Percentiles rank a stretch among this genome's conserved stretches.
phyloP scores from a whole-genome alignment of 2,797 vertebrate species.

The Artibeus jamaicensis region DNA sequence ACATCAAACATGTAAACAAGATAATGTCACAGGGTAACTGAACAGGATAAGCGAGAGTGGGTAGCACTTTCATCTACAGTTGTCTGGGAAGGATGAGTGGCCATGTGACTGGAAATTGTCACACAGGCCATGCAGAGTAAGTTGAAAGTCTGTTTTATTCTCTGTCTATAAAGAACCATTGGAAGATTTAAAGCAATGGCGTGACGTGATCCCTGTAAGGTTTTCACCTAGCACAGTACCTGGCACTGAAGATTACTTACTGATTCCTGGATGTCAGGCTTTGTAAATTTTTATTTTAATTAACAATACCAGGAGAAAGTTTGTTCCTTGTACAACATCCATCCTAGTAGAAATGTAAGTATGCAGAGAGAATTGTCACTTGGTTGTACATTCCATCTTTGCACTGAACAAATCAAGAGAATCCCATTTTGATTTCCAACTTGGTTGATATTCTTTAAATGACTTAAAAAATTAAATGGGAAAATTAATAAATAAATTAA shows the following conservation, averaged over 20 bases:
- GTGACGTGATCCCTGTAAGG: not conserved
- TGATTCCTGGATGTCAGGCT: not conserved
- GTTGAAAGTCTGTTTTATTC: not conserved
- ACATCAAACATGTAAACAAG: not conserved
- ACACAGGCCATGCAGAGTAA: too few relatives aligned
- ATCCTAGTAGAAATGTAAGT: not conserved
- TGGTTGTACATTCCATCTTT: not conserved
- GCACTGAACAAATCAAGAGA: not conserved
- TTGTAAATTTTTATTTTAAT: not conserved
- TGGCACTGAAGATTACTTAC: not conserved
- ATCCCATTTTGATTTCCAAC: not conserved
- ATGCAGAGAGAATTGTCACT: not conserved
- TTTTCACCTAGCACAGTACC: not conserved
- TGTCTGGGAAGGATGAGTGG: not conserved
- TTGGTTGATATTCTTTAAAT: not conserved
- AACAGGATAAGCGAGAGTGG: not conserved
- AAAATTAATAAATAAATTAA: slow-evolving; percentile 22
- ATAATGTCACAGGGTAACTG: not conserved
- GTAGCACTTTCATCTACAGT: not conserved
- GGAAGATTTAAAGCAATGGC: not conserved
- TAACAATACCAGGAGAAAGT: not conserved
- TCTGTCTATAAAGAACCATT: not conserved
- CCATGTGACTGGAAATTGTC: not conserved
- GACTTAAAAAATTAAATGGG: not conserved
- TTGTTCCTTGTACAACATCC: too few relatives aligned